Evolutionary conservation across 2,888 invertebrate genomes (phyloP).

Genomic region (Sinelater perroti): DNA sequence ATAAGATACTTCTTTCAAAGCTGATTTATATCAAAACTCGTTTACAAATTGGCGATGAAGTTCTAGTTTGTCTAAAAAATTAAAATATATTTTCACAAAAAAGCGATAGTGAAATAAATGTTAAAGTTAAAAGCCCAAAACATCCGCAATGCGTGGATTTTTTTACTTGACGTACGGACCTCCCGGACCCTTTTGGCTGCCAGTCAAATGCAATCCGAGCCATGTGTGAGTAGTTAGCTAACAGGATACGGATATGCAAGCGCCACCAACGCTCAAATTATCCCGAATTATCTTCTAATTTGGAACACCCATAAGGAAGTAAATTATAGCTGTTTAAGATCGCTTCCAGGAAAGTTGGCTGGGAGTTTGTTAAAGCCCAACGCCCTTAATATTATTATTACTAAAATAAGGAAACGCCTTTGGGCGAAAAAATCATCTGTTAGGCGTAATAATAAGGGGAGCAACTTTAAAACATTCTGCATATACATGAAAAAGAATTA

Average conservation of each 20-base stretch:
- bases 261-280: slow-evolving; percentile 44
- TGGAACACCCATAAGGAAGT: slow-evolving; percentile 43
- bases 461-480: too few species aligned
- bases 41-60: too few species aligned
- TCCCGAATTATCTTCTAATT: slow-evolving; percentile 44
- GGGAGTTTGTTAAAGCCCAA: slow-evolving; percentile 6
- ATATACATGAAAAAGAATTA: too few species aligned
- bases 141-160: neutral
- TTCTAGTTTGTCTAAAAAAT: too few species aligned
- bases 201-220: slow-evolving; percentile 45
- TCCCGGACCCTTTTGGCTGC: slow-evolving; percentile 43
- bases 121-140: too few species aligned
- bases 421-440: slow-evolving; percentile 14
- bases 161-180: slow-evolving; percentile 45
- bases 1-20: too few species aligned
- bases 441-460: too few species aligned
- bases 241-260: slow-evolving; percentile 47
- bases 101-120: too few species aligned
- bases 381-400: slow-evolving; percentile 11
- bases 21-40: too few species aligned
- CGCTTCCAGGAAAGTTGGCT: slow-evolving; percentile 24
- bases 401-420: neutral
- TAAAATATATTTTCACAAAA: too few species aligned
- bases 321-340: slow-evolving; percentile 31
- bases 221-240: slow-evolving; percentile 44